Percentiles rank a stretch among this genome's conserved stretches.
phyloP scores from a whole-genome alignment of 2,888 invertebrate genomes.

The Biston betularia region DNA sequence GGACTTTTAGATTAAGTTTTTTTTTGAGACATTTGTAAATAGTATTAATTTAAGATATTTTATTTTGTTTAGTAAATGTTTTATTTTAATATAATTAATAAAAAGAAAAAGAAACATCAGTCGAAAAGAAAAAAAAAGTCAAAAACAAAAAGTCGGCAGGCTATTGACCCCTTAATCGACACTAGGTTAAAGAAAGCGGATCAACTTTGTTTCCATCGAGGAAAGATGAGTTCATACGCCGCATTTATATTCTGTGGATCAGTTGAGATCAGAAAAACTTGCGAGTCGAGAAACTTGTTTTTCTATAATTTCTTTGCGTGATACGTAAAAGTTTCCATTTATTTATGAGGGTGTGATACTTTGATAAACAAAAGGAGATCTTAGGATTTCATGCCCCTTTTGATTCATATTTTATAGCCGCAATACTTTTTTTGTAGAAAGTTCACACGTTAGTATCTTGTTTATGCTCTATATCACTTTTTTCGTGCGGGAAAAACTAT shows the following conservation, averaged over 20 bases:
- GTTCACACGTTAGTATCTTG: too few species aligned
- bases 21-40: too few species aligned
- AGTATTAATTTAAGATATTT: too few species aligned
- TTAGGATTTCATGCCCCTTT: not conserved
- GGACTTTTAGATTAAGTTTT: too few species aligned
- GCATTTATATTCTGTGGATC: conserved; percentile 38
- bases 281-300: conserved; percentile 13
- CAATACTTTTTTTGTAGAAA: too few species aligned
- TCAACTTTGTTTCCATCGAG: conserved; percentile 4
- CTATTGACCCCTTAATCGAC: conserved; percentile 20
- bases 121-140: not conserved
- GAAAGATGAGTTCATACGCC: conserved; percentile 23
- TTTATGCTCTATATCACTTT: too few species aligned
- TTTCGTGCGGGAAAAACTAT: too few species aligned
- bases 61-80: too few species aligned
- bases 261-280: conserved; percentile 30
- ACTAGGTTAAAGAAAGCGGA: conserved; percentile 14
- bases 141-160: not conserved
- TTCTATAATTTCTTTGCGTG: conserved; percentile 22
- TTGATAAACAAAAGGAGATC: not conserved
- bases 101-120: too few species aligned
- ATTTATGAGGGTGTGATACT: conserved; percentile 7
- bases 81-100: too few species aligned
- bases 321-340: conserved; percentile 10
- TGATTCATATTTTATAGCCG: too few species aligned